A percentile compares a stretch with the other conserved stretches of the same genome.
phyloP scores from a whole-genome alignment of 2,113 vertebrate genomes.

The Vulpes ferrilata region DNA sequence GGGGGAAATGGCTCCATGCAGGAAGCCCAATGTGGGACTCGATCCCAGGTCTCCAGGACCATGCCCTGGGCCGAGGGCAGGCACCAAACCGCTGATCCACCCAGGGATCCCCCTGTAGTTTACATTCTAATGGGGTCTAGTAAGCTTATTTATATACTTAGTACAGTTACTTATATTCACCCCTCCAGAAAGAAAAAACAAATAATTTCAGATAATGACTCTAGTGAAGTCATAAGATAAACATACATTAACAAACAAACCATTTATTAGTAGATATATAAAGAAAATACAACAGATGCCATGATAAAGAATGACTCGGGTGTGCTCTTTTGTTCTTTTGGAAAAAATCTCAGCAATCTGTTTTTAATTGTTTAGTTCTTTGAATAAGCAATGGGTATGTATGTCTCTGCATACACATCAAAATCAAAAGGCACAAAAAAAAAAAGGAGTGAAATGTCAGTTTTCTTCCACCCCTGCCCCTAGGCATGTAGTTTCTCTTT shows the following conservation, averaged over 20 bases:
- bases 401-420: neutral
- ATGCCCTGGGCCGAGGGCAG: too few species aligned
- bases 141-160: neutral
- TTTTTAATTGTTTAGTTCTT: constrained; percentile 13
- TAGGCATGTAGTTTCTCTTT: neutral
- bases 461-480: neutral
- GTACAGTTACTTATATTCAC: neutral
- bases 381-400: neutral
- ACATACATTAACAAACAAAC: neutral
- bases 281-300: neutral
- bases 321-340: neutral
- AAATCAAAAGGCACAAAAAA: neutral
- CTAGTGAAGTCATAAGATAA: neutral
- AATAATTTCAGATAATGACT: neutral
- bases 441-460: neutral
- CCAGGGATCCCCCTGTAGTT: neutral
- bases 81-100: too few species aligned
- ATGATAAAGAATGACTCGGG: neutral
- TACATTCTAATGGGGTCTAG: neutral
- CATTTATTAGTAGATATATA: neutral
- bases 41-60: too few species aligned
- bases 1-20: too few species aligned
- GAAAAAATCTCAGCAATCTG: neutral
- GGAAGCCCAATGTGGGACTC: too few species aligned
- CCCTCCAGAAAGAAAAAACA: neutral